Evolutionary conservation across 2,797 vertebrate genomes (phyloP), one percentile per base, ranked within the genome.

Genomic region (Cygnus olor): DNA sequence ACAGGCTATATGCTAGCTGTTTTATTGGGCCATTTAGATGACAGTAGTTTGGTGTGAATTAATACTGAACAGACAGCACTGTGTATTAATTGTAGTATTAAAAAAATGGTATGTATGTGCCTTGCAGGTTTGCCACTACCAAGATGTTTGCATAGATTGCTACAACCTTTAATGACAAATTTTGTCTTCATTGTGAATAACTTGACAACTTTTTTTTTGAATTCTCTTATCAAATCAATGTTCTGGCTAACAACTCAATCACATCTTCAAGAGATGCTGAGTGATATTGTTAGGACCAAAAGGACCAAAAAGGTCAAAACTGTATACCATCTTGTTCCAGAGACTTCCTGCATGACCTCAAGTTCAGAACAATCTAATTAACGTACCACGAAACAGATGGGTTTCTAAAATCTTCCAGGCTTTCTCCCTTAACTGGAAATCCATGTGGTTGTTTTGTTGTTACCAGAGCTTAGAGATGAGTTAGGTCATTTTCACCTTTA

Each of bases 181-280:
- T 36, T 32, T 1, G 1, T 38, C 16, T n/a, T 51, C 0, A 0
- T 40, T 38, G 11, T 5, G 87, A 40, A 9, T 44, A 49, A n/a
- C 6, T 79, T 74, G 12, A 0, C 18, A 61, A 51, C 6, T 58
- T 80, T 78, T 38, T 38, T 27, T 65, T 9, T 66, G 30, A 65
- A 65, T 22, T 25, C 11, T 78, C 56, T 45, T 65, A 38, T 20
- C 21, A 45, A 30, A 42, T 34, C 14, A 81, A 2, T 71, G 1
- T 69, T 87, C 34, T 32, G 30, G 4, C 12, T 81, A 28, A 28
- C 9, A 72, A 34, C 18, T 32, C 4, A 2, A 56, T 87, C 24
- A 28, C 4, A 13, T 57, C n/a, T 85, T 38, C 21, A 47, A 17
- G 45, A 64, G 28, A n/a, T 18, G 10, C 36, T 92, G 22, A 45